Conservation (phyloP, 2,888 invertebrate genomes). For the Seira sanloemensis region DNA sequence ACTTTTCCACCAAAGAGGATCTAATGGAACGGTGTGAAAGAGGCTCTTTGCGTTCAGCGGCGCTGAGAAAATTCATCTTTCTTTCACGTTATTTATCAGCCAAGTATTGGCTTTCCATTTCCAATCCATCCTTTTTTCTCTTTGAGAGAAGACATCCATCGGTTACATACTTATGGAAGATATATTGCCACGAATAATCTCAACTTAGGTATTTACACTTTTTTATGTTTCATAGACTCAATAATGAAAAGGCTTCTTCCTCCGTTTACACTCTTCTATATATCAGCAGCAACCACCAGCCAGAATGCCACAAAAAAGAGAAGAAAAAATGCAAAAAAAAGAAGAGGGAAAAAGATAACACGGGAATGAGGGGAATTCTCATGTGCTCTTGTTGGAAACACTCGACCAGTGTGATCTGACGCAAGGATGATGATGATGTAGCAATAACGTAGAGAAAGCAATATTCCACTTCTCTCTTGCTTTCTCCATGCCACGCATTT, state of each 20-base stretch:
- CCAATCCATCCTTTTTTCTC: background rate
- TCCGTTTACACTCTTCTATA: background rate
- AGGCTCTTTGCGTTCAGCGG: background rate
- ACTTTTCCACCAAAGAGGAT: slow-evolving; percentile 23
- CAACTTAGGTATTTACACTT: slow-evolving; percentile 14
- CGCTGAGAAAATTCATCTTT: slow-evolving; percentile 29
- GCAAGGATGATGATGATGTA: slow-evolving; percentile 16
- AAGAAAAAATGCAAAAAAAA: background rate
- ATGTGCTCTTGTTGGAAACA: slow-evolving; percentile 28
- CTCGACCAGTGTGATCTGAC: slow-evolving; percentile 20
- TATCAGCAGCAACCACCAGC: background rate
- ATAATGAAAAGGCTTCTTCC: background rate
- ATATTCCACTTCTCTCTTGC: background rate
- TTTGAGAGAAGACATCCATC: slow-evolving; percentile 16
- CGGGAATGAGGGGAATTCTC: slow-evolving; percentile 44
- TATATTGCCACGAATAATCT: slow-evolving; percentile 20
- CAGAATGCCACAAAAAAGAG: slow-evolving; percentile 26
- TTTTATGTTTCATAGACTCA: background rate
- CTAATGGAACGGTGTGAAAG: slow-evolving; percentile 26
- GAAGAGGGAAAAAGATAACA: slow-evolving; percentile 32
- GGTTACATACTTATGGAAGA: slow-evolving; percentile 24
- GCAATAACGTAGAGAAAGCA: slow-evolving; percentile 17
- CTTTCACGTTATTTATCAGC: slow-evolving; percentile 2
- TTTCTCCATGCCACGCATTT: background rate
- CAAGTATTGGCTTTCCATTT: background rate